Conservation (phyloP, 2,113 vertebrate genomes). For the Caracal caracal region DNA sequence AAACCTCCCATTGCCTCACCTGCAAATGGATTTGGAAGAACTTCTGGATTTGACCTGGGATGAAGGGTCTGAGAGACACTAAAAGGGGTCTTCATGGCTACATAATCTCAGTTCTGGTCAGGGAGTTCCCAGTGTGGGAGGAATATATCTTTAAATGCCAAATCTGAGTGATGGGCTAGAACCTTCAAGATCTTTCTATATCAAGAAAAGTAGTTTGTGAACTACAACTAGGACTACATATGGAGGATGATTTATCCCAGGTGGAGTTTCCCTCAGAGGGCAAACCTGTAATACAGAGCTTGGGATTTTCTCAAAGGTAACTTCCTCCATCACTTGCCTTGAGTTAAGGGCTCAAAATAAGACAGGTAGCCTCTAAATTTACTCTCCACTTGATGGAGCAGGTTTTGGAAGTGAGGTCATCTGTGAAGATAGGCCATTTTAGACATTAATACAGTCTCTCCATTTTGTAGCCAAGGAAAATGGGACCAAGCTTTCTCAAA, state of each 20-base stretch:
- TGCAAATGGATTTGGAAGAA: conserved; percentile 25
- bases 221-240: neutral
- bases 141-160: conserved; percentile 6
- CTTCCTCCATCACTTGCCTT: neutral
- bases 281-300: neutral
- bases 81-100: neutral
- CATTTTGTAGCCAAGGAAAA: neutral
- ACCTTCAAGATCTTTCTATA: neutral
- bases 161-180: neutral
- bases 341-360: neutral
- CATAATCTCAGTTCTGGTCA: neutral
- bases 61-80: neutral
- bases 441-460: neutral
- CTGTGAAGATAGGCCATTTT: neutral
- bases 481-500: neutral
- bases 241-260: neutral
- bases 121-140: neutral
- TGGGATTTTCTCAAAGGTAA: neutral
- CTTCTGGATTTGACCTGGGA: neutral
- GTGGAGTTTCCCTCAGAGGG: neutral
- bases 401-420: neutral
- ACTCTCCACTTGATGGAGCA: neutral
- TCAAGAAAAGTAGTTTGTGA: neutral
- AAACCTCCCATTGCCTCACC: conserved; percentile 25
- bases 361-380: neutral